A percentile compares a stretch with the other conserved stretches of the same genome.
Conservation (phyloP, 2,797 vertebrate species). For the Chelidonichthys spinosus region DNA sequence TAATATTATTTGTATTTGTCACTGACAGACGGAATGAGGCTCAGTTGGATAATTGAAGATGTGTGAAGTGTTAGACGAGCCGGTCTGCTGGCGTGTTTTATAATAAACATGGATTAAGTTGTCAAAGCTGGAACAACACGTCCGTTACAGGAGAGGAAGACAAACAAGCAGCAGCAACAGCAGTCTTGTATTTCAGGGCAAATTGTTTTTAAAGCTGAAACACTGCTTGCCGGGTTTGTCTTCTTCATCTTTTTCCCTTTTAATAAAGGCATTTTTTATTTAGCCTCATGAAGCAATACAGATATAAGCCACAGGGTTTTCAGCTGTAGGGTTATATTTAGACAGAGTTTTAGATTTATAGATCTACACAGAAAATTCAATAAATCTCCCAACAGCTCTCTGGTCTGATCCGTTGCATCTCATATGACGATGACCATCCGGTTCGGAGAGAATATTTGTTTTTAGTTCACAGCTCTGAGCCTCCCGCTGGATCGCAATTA, state of each 20-base stretch:
- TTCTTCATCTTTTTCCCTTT: background rate
- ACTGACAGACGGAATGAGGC: background rate
- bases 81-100: slow-evolving; percentile 1
- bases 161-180: slow-evolving; percentile 1
- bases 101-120: slow-evolving; percentile 5
- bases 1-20: no score
- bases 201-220: slow-evolving; percentile 5
- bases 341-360: background rate
- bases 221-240: background rate
- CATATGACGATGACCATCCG: background rate
- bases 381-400: background rate
- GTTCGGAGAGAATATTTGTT: background rate
- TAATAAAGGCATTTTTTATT: background rate
- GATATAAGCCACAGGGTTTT: background rate
- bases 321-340: background rate
- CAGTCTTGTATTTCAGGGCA: background rate
- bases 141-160: background rate
- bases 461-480: background rate
- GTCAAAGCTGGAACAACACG: slow-evolving; percentile 1
- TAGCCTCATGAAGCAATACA: background rate
- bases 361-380: background rate
- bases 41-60: background rate
- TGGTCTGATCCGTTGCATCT: background rate
- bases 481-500: background rate
- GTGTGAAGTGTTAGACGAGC: slow-evolving; percentile 1